Conservation (phyloP, 1,140 invertebrate species). For the Whitmania pigra region DNA sequence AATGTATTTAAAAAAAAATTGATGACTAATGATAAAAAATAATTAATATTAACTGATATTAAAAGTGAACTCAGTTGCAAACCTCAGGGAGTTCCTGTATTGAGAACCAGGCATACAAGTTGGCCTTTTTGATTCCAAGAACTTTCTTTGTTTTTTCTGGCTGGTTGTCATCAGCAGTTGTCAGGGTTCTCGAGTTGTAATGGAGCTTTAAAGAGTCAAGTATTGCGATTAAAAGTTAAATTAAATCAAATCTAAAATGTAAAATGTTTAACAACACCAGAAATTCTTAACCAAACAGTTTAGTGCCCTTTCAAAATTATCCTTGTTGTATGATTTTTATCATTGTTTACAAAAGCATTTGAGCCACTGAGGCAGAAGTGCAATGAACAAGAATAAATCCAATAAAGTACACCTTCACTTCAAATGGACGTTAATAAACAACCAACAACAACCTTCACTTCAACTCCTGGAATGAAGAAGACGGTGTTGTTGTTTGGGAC, state of each 20-base stretch:
- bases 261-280: not conserved
- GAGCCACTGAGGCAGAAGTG: not conserved
- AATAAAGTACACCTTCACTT: conserved; percentile 91
- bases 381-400: not conserved
- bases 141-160: conserved; percentile 5
- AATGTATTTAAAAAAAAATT: conserved; percentile 12
- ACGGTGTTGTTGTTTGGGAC: conserved; percentile 50
- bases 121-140: conserved; percentile 69
- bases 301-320: not conserved
- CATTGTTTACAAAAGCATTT: not conserved
- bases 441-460: conserved; percentile 91
- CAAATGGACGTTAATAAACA: too few relatives aligned
- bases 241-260: not conserved
- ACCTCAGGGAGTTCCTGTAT: conserved; percentile 81
- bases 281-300: not conserved
- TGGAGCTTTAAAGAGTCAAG: not conserved
- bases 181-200: not conserved
- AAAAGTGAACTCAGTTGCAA: conserved; percentile 12
- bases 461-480: conserved; percentile 84
- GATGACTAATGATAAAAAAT: not conserved
- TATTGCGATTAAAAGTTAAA: not conserved
- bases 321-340: not conserved
- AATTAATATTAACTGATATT: not conserved
- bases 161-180: not conserved
- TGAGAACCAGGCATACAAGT: conserved; percentile 86